phyloP scores from a whole-genome alignment of 2,888 invertebrate species.

The Trypoxylon attenuatum region DNA sequence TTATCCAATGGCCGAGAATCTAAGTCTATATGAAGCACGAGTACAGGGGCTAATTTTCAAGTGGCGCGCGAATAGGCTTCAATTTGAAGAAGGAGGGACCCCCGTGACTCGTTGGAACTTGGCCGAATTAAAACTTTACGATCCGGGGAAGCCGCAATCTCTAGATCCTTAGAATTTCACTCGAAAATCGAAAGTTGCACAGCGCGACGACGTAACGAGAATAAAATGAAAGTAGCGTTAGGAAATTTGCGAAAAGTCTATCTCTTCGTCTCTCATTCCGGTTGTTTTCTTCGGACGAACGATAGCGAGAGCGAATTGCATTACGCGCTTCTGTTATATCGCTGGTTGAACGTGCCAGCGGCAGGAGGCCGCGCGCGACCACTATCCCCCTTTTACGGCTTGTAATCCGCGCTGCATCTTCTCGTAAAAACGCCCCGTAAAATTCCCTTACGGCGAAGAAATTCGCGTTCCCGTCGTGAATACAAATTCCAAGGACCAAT shows the following conservation, averaged over 20 bases:
- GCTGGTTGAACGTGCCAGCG: too few species aligned
- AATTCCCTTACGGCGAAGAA: slow-evolving; percentile 20
- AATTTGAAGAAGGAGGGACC: background rate
- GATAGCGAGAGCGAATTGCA: too few species aligned
- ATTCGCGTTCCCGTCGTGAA: slow-evolving; percentile 24
- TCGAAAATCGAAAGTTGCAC: background rate
- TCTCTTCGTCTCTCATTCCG: too few species aligned
- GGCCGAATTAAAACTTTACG: background rate
- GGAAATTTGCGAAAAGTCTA: too few species aligned
- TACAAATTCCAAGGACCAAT: slow-evolving; percentile 22
- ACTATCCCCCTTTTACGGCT: slow-evolving; percentile 36
- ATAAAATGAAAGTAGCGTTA: background rate
- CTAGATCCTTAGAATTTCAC: background rate
- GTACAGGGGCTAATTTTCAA: slow-evolving; percentile 1
- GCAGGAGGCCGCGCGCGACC: background rate
- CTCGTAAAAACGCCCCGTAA: slow-evolving; percentile 31
- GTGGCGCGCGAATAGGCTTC: background rate
- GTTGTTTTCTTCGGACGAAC: too few species aligned
- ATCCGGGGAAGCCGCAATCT: background rate
- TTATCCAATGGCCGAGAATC: background rate
- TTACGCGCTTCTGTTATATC: too few species aligned
- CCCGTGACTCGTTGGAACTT: background rate
- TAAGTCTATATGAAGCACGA: background rate
- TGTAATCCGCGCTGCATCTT: slow-evolving; percentile 22
- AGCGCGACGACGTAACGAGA: background rate